Percentiles rank a stretch among this genome's conserved stretches.
These are phyloP conservation scores for Caloenas nicobarica DNA, from an alignment of 2,113 vertebrate species.

Conservation along the genomic window DNA sequence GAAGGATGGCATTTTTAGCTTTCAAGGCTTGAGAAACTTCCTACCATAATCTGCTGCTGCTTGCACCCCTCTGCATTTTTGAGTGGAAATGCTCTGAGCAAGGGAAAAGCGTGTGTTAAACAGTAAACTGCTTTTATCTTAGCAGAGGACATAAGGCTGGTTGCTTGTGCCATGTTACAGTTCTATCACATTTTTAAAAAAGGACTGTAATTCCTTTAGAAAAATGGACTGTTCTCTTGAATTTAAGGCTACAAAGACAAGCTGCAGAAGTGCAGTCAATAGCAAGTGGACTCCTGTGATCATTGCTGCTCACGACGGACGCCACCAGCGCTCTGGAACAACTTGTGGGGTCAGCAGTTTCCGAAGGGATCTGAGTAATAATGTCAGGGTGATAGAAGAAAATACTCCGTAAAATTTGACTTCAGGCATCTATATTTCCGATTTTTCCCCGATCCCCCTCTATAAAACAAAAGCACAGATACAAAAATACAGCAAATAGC, in stretches of 20 bases:
- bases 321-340: not conserved
- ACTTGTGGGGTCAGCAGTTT: not conserved
- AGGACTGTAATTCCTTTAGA: not conserved
- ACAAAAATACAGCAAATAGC: not conserved
- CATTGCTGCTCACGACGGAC: not conserved
- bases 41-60: not conserved
- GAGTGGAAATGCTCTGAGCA: not conserved
- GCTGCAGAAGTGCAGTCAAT: not conserved
- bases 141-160: not conserved
- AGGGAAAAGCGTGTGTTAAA: not conserved
- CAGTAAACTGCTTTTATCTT: not conserved
- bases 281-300: not conserved
- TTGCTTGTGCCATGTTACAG: fast-evolving
- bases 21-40: not conserved
- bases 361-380: not conserved
- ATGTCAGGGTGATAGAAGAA: not conserved
- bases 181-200: not conserved
- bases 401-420: not conserved
- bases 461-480: not conserved
- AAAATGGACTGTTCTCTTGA: not conserved
- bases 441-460: not conserved
- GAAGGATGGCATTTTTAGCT: not conserved
- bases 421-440: not conserved
- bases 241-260: not conserved
- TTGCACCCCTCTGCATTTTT: not conserved